Base-by-base conservation (phyloP, 2,113 vertebrate genomes). In the Gopherus evgoodei region DNA sequence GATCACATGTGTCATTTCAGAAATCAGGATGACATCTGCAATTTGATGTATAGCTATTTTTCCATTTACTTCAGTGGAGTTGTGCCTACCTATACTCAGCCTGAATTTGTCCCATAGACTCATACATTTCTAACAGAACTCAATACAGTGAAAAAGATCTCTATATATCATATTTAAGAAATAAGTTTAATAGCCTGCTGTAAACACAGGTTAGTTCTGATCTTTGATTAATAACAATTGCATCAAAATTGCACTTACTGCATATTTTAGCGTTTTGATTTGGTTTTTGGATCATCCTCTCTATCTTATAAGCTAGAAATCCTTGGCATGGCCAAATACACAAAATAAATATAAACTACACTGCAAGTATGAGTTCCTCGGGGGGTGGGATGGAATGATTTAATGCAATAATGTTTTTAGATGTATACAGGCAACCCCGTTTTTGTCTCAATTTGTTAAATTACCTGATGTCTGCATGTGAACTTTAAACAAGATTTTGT, bases 401-500 rank as follows among this genome's bases (percentile, higher is more conserved):
- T 98, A 98, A 97, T 97, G 93, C 93, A 96, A 95, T 97, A 96
- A 97, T 98, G 98, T 97, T 98, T 98, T 98, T 96, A 96, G 94
- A 95, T 98, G 78, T 98, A 95, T 97, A 97, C 87, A 94, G 90
- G 78, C 96, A 93, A 93, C 90, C 80, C 96, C 89, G 95, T 97
- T 98, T 97, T 96, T 93, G 97, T 98, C 97, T 98, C 86, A 72
- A 95, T 97, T 97, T 98, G 97, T 97, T 98, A 97, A 98, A 97
- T 98, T 98, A 97, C 97, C 98, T 98, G 98, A 98, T 86, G 87
- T 98, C 96, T 97, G 91, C 95, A 49, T 98, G 96, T 93, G 78
- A 97, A 98, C 96, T 95, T 98, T 98, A 98, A 98, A 98, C 98
- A 98, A 97, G 95, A 97, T 97, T 98, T 97, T 93, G 69, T 98